Evolutionary conservation across 2,888 invertebrate genomes (phyloP).

Genomic region (Saturnia pavonia): DNA sequence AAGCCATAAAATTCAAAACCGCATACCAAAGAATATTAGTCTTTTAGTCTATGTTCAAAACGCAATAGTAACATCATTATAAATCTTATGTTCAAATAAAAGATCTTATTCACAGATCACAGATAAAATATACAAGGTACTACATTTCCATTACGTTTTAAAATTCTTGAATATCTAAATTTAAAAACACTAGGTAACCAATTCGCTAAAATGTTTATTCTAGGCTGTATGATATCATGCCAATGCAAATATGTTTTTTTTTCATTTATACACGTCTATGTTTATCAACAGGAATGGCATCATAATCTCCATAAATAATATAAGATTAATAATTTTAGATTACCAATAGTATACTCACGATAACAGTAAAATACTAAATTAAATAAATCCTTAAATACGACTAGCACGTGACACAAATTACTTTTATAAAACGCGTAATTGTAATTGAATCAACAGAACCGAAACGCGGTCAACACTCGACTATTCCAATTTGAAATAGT

Average conservation of each 20-base stretch:
- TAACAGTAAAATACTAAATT: slow-evolving; percentile 6
- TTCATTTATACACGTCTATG: slow-evolving; percentile 8
- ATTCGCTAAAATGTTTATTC: slow-evolving; percentile 4
- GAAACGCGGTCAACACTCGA: slow-evolving; percentile 32
- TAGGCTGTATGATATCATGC: slow-evolving; percentile 9
- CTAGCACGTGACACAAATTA: slow-evolving; percentile 25
- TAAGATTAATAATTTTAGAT: slow-evolving; percentile 1
- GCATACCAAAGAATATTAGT: no score
- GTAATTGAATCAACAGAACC: slow-evolving; percentile 25
- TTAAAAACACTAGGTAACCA: not conserved
- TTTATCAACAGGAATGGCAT: slow-evolving; percentile 6
- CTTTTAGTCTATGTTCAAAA: no score
- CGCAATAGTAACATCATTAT: not conserved
- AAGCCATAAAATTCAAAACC: no score
- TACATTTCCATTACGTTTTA: not conserved
- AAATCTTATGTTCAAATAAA: not conserved
- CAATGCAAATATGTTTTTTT: slow-evolving; percentile 5
- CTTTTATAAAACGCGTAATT: slow-evolving; percentile 20
- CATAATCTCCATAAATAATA: not conserved
- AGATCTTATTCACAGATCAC: not conserved
- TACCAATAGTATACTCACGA: slow-evolving; percentile 19
- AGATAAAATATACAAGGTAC: not conserved
- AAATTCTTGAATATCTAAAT: not conserved
- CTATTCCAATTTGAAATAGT: slow-evolving; percentile 39
- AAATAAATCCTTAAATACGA: slow-evolving; percentile 21